These are phyloP conservation scores for Proisotoma minuta DNA, from an alignment of 2,888 invertebrate species.

Conservation along the genomic window DNA sequence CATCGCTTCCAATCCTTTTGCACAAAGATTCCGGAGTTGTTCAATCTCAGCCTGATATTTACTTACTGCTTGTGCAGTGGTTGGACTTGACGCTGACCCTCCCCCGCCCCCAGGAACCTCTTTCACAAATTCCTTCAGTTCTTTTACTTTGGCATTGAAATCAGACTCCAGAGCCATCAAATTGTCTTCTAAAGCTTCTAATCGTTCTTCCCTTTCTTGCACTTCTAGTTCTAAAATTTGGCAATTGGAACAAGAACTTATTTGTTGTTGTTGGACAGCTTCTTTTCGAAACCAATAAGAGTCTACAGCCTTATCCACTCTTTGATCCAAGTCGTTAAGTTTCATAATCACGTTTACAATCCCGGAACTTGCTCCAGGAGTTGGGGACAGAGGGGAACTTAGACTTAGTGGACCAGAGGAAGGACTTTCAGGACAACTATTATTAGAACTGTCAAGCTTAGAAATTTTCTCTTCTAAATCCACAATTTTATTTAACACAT, in stretches of 20 bases:
- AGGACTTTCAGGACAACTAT: conserved; percentile 30
- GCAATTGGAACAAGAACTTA: conserved; percentile 54
- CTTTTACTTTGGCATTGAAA: conserved; percentile 44
- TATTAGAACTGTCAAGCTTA: conserved; percentile 32
- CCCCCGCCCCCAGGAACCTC: conserved; percentile 25
- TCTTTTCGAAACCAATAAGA: conserved; percentile 39
- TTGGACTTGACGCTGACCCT: conserved; percentile 28
- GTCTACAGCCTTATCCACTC: conserved; percentile 39
- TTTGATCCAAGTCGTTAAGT: conserved; percentile 41
- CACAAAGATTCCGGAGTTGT: conserved; percentile 76
- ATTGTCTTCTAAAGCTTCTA: conserved; percentile 73
- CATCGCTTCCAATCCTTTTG: conserved; percentile 85
- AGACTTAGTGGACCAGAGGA: conserved; percentile 24
- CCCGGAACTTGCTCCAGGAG: conserved; percentile 19
- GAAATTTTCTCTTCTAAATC: conserved; percentile 44
- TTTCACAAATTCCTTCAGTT: conserved; percentile 40
- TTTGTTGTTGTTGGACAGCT: too few species aligned
- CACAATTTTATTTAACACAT: conserved; percentile 44
- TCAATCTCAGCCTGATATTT: conserved; percentile 82
- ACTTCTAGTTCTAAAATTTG: conserved; percentile 61
- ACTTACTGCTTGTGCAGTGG: conserved; percentile 38
- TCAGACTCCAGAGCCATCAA: conserved; percentile 52
- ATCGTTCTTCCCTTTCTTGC: conserved; percentile 69
- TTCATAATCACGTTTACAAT: conserved; percentile 44
- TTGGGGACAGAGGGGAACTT: conserved; percentile 26